Evolutionary conservation across 2,888 invertebrate species (phyloP), one percentile per base, ranked within the genome.

Genomic region (Scaptomyza reducta): DNA sequence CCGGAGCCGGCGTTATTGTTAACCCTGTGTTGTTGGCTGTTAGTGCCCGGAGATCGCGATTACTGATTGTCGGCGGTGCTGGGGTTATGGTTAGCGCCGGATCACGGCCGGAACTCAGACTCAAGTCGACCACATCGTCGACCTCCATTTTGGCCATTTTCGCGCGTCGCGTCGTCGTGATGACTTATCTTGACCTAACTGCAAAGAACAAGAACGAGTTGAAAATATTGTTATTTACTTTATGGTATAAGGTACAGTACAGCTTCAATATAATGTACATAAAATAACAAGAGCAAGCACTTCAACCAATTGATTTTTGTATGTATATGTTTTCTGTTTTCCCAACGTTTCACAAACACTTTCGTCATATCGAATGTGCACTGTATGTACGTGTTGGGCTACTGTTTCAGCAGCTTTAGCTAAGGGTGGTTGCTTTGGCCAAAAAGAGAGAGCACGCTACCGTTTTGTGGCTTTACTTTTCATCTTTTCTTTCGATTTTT

Each of bases 91-190:
- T 91, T 33, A 91, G 74, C 58, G 92, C 90, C 64, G 90, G 90
- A 81, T 92, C 92, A 69, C 92, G 86, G n/a, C 91, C 91, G 55
- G 91, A 89, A 54, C 91, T 90, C 46, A 97, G 94, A 92, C 97
- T 97, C 88, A 97, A 94, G 94, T 97, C 97, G 88, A 97, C 97
- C 79, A 97, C 97, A 90, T 97, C 96, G 93, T 97, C 96, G 91
- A 96, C 95, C 92, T 97, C 97, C 97, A 97, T 97, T 93, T 94
- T 95, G 90, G 94, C 94, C 94, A 92, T 92, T 84, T 89, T 89
- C 75, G 88, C 87, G 72, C 86, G 84, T 83, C 89, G 90, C 83
- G 89, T 88, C 91, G 90, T 90, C 81, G 88, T 90, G 88, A 65
- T 88, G 81, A 57, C 63, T 72, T 78, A 80, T 88, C 59, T 80